These are phyloP conservation scores for Hystrix cristata DNA, from an alignment of 2,113 vertebrate genomes.

Conservation along the genomic window DNA sequence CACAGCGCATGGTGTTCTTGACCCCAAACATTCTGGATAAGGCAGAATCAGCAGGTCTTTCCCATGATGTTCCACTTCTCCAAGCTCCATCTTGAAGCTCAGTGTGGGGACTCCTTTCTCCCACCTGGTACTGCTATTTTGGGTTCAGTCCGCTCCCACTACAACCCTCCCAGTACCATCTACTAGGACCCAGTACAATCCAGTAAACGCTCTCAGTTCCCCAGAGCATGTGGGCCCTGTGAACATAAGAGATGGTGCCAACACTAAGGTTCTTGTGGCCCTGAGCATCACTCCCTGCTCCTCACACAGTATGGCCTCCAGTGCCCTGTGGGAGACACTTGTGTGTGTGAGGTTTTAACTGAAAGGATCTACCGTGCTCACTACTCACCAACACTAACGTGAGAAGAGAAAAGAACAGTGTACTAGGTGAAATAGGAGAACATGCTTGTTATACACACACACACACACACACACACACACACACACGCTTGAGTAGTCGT, in stretches of 20 bases:
- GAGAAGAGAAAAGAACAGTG: not conserved
- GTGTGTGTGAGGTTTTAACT: not conserved
- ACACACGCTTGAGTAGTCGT: too few relatives aligned
- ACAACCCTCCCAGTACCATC: too few relatives aligned
- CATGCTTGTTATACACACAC: too few relatives aligned
- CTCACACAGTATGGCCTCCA: fast-evolving
- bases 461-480: too few relatives aligned
- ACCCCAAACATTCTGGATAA: too few relatives aligned
- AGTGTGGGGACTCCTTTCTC: too few relatives aligned
- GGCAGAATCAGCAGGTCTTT: not conserved
- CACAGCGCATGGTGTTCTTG: fast-evolving
- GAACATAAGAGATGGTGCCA: fast-evolving
- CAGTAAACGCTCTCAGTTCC: not conserved
- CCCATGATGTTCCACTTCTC: not conserved
- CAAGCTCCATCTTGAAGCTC: fast-evolving
- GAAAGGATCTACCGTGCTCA: not conserved
- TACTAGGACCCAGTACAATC: fast-evolving
- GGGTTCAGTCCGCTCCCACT: fast-evolving
- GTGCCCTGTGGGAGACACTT: not conserved
- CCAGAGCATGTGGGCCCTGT: fast-evolving
- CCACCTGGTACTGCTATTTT: fast-evolving
- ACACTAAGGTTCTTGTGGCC: not conserved
- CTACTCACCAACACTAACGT: not conserved
- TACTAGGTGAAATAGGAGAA: too few relatives aligned
- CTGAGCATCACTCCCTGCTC: not conserved